Evolutionary conservation across 2,113 vertebrate genomes (phyloP), one percentile per base, ranked within the genome.

Genomic region (Percina caprodes): DNA sequence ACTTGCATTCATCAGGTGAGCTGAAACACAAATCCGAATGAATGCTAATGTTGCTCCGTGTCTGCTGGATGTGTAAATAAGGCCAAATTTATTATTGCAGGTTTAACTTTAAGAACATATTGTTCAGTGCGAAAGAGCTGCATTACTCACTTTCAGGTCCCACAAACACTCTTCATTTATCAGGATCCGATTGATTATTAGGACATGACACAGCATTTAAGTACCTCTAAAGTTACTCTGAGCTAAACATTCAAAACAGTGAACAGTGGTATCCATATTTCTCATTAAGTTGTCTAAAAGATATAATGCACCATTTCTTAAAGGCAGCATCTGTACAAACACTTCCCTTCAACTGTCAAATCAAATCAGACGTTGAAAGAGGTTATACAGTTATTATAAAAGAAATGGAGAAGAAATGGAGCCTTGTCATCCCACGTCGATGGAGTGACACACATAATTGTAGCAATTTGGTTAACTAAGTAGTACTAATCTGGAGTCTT

Each of bases 401-500:
- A 35, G 51, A 77, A 39, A 9, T 9, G 9, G 30, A 62, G 51
- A 80, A 80, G 54, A 24, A 61, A 56, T 16, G 15, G 30, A 82
- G 84, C 68, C 66, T 85, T 21, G 24, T 84, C 83, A 78, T 73
- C 54, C 30, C 60, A 67, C 65, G 69, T 83, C 78, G 80, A 49
- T 26, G 60, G 84, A 86, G 68, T 87, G 91, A 88, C 80, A 90
- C 76, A 89, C 76, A 85, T 90, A 90, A 93, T 85, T 92, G 76
- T 77, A 91, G 85, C 88, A 86, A 87, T 92, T 94, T 91, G 88
- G 67, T 91, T 90, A 91, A 89, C 88, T 85, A 92, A 92, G 70
- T 90, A 63, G 62, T n/a, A 67, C 63, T 93, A 92, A 92, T 91
- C 90, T 91, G 82, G 59, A 77, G 73, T 83, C 75, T 30, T 30